Base-by-base conservation (phyloP, 2,113 vertebrate genomes). In the Athene cunicularia region DNA sequence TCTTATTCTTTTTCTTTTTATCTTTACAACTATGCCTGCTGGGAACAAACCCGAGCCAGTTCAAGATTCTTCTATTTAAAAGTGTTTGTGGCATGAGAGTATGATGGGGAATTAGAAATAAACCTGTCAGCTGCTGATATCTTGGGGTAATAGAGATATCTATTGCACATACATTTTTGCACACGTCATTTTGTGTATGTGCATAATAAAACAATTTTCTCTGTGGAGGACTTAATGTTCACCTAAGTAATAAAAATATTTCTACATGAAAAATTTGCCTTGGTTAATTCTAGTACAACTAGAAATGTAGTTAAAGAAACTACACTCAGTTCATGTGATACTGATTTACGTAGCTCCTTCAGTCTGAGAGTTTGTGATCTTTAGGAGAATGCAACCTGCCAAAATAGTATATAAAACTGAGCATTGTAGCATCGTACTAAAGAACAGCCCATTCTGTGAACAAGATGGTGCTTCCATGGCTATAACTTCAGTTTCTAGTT, bases 21-120 rank as follows among this genome's bases (percentile, higher is more conserved):
- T 97, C 98, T 98, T 96, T 95, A 97, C 95, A 96, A 97, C 93
- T 95, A 95, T 97, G 97, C 96, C 97, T 98, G 94, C 94, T 97
- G 96, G 96, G 89, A 95, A 86, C 88, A 84, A 96, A 97, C 95
- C 95, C 90, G 96, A 97, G 94, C 95, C 95, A 95, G 93, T 94
- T 97, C 95, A 96, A 95, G 97, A 96, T 97, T 96, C 91, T 96
- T 97, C 94, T 91, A 32, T 94, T 97, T 92, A 63, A 87, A 97
- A 84, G 85, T 75, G 80, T 96, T 95, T 64, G 81, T 97, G 95
- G 88, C 85, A 93, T 72, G 59, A 12, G 59, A 94, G 91, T 96
- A 94, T 95, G 97, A 86, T 6, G 7, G 59, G 39, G 90, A 86
- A 93, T 92, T 91, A 96, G 95, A 97, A 96, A 74, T 91, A 83